A percentile compares a stretch with the other conserved stretches of the same genome.
phyloP scores from a whole-genome alignment of 2,797 vertebrate genomes.

The Oreochromis mossambicus region DNA sequence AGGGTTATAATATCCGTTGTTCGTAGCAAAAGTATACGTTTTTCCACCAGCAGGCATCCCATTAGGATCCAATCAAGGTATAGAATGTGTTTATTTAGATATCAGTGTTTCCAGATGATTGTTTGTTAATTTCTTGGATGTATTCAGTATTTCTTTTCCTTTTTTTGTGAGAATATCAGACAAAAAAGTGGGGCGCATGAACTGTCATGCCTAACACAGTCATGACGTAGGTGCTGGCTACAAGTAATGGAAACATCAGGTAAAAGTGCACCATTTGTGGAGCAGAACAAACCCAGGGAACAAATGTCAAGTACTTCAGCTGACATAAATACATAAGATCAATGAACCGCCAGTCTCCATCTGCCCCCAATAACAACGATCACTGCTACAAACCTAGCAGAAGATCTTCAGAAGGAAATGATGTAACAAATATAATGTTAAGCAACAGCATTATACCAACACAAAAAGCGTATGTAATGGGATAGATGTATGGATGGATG shows the following conservation, averaged over 20 bases:
- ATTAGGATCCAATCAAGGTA: neutral
- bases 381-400: neutral
- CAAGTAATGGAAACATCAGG: neutral
- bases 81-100: neutral
- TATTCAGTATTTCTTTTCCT: neutral
- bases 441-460: neutral
- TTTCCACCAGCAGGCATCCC: neutral
- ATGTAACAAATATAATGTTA: neutral
- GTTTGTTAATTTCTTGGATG: neutral
- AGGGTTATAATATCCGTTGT: neutral
- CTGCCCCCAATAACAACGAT: neutral
- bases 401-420: neutral
- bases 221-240: neutral
- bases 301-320: neutral
- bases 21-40: neutral
- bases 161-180: neutral
- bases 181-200: neutral
- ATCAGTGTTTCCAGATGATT: neutral
- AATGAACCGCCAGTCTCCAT: neutral
- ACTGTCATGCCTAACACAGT: neutral
- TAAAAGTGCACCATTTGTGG: neutral
- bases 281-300: neutral
- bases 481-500: neutral
- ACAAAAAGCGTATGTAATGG: neutral
- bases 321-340: neutral